Base-by-base conservation (phyloP, 2,797 vertebrate genomes). In the Fistularia commersonii region DNA sequence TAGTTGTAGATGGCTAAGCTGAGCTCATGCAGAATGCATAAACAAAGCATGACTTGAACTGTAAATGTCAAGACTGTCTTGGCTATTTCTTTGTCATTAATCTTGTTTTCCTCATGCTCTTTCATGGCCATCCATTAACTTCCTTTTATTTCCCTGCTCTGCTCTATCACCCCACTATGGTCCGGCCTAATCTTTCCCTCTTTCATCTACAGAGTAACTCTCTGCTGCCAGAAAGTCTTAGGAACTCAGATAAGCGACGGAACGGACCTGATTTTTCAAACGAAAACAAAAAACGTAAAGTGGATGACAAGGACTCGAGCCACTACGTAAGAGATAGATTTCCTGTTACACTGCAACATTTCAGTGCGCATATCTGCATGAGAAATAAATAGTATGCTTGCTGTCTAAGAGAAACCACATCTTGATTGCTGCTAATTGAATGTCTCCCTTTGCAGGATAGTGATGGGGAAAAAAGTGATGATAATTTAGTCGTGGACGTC, bases 401-500 rank as follows among this genome's bases (percentile, higher is more conserved):
- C n/a, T n/a, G n/a, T n/a, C n/a, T n/a, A n/a, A n/a, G n/a, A n/a
- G n/a, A n/a, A n/a, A 6, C 8, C 34, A 23, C 12, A 31, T 37
- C 13, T 13, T 15, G 7, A 44, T 12, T 5, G 33, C 3, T 53
- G 84, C 87, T 48, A 90, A 61, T 40, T 45, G 8, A 5, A 88
- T 12, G 86, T 55, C 52, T 48, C 58, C 54, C 1, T 64, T 42
- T 90, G 15, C 80, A 98, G 96, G 96, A 98, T 72, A 97, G 95
- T 0, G 96, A 98, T 0, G 96, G 94, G 0, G 96, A 98, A 79
- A 98, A 98, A 81, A 98, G 96, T 12, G 96, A 98, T 0, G 95
- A 98, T 87, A 90, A 98, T 74, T 85, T 98, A 67, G 96, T 98
- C 46, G 96, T 98, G 12, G 96, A 98, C 0, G 96, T 98, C 57